These are phyloP conservation scores for Volucella bombylans DNA, from an alignment of 2,888 invertebrate species.

Conservation along the genomic window DNA sequence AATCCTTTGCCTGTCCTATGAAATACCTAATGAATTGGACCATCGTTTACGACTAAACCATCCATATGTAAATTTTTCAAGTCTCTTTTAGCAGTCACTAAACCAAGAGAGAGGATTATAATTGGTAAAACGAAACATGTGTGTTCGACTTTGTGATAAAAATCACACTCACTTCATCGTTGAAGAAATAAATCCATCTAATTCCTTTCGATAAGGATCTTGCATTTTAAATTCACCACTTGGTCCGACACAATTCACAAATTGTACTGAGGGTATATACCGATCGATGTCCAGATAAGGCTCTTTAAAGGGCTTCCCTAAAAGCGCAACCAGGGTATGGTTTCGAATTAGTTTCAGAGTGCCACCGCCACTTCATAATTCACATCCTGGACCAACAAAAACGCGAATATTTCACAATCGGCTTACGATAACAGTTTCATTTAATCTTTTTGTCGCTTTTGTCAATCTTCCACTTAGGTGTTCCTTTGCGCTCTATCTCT, in stretches of 20 bases:
- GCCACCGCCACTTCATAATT: not conserved
- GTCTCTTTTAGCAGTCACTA: constrained; percentile 1
- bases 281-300: constrained; percentile 58
- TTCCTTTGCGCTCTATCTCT: not conserved
- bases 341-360: constrained; percentile 34
- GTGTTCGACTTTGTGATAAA: constrained; percentile 54
- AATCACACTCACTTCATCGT: constrained; percentile 57
- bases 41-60: not conserved
- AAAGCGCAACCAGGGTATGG: constrained; percentile 58
- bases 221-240: constrained; percentile 65
- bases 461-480: constrained; percentile 2
- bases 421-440: constrained; percentile 66
- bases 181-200: constrained; percentile 66
- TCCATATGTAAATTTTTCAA: constrained; percentile 43
- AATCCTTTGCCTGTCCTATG: too few species aligned
- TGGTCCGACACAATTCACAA: constrained; percentile 52
- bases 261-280: constrained; percentile 64
- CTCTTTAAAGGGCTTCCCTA: constrained; percentile 25
- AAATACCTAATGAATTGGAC: not conserved
- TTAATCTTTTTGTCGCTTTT: constrained; percentile 51
- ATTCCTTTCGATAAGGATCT: constrained; percentile 64
- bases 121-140: constrained; percentile 67
- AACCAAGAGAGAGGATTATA: constrained; percentile 47
- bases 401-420: constrained; percentile 64
- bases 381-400: constrained; percentile 14